Base-by-base conservation (phyloP, 2,797 vertebrate species). In the Erpetoichthys calabaricus region DNA sequence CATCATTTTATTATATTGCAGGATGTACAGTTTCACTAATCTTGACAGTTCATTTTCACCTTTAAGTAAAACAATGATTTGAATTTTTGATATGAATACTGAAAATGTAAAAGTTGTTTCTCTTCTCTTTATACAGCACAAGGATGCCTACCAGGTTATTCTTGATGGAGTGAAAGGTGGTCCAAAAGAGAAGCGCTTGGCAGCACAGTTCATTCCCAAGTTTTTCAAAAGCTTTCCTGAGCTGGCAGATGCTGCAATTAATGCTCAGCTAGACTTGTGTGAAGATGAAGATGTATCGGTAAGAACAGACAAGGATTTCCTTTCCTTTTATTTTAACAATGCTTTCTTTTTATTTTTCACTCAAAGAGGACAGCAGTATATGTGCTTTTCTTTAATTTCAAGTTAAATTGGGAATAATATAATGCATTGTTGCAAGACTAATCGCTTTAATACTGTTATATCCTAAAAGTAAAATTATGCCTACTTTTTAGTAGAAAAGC, bases 231-330 rank as follows among this genome's bases (percentile, higher is more conserved):
- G 90, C 86, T 99, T 99, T 68, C 94, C 96, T 3, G 94, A 97
- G 56, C 72, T 98, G 56, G 88, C 96, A 1, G 94, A 98, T 62
- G 89, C 90, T 0, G 96, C 96, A 56, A 97, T 99, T 65, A 97
- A 99, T 56, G 93, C 96, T 42, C 96, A 99, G 70, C 79, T 98
- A 59, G 96, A 99, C 71, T 90, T 99, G 46, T 99, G 95, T 8
- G 96, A 99, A 68, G 96, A 98, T 67, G 96, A 99, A 76, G 96
- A 99, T 49, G 92, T 98, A 42, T 99, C 96, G 8, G 96, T 99
- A 82, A 85, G 92, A 78, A 65, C 54, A 57, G 57, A 10, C 43
- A 45, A 6, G 49, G 51, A 43, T 50, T 25, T 25, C 25, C 25
- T 25, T 25, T 25, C 7, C 49, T 41, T 51, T 7, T 41, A 51